Evolutionary conservation across 2,113 vertebrate species (phyloP), one percentile per base, ranked within the genome.

Genomic region (Sorex araneus): DNA sequence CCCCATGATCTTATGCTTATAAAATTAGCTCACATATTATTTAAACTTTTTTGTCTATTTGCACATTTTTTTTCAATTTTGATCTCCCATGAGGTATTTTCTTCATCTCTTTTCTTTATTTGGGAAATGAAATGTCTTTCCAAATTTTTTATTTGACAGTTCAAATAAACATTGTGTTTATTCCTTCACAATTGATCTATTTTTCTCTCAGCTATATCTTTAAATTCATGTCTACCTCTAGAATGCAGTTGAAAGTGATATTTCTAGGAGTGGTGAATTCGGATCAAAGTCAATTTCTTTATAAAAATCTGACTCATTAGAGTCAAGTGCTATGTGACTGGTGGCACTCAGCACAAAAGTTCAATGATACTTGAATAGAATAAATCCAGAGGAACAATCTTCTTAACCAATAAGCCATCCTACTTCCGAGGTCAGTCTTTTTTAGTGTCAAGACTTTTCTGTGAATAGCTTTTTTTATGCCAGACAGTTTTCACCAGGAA

Each of bases 351-450:
- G 78, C 30, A 66, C 16, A 60, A 30, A 85, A 9, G 0, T 86
- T 94, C 50, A 66, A 60, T 15, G 30, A 50, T 57, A 78, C 47
- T 25, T 73, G 28, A 89, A 91, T 34, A 70, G 43, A 93, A 89
- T 70, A 85, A 28, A 60, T 91, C 78, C 27, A 2, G 81, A 21
- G 73, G 12, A 85, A 81, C 25, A 73, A 47, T 32, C 45, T 82
- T 88, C 67, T 86, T 92, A 91, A 89, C 66, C 93, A 91, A 78
- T 96, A 80, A 94, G 86, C 64, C 45, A 87, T 69, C 74, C 30
- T 89, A 43, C 25, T 84, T 77, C 34, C 34, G 81, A 96, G 82
- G 81, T 90, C 69, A 78, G 19, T 47, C 47, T 86, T 87, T 92
- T 50, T 54, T 0, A 43, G 36, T 87, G 73, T 84, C 84, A 95